phyloP scores from a whole-genome alignment of 35 echinoderm and acorn worm genomes.

The Eucidaris tribuloides region DNA sequence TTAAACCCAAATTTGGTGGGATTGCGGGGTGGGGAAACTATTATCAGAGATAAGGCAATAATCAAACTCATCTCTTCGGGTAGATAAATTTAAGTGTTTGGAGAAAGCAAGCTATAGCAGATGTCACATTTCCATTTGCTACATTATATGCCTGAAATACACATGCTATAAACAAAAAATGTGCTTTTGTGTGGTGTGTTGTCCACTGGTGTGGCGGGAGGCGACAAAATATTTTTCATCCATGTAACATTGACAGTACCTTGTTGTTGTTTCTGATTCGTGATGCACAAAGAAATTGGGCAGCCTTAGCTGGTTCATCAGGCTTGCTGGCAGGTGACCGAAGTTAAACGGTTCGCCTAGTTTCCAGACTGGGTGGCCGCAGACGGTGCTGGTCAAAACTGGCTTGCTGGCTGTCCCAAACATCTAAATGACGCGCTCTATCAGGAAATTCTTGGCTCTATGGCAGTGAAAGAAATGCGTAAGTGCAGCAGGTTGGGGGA shows the following conservation, averaged over 20 bases:
- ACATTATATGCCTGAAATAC: neutral
- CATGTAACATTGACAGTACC: neutral
- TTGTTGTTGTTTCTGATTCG: neutral
- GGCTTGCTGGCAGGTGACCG: neutral
- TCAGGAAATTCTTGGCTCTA: neutral
- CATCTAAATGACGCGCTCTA: neutral
- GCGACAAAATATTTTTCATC: neutral
- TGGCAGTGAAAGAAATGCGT: slow-evolving; percentile 24
- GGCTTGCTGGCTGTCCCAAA: slow-evolving; percentile 8
- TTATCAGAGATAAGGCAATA: neutral
- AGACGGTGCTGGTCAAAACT: neutral
- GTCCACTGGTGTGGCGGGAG: no score
- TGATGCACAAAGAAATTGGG: neutral
- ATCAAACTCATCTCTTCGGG: neutral
- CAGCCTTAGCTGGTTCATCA: neutral
- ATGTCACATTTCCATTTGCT: neutral
- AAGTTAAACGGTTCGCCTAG: slow-evolving; percentile 23
- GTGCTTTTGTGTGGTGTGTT: no score
- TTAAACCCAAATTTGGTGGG: no score
- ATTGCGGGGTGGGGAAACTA: no score
- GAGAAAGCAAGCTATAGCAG: neutral
- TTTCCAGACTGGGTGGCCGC: neutral
- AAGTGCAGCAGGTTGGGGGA: neutral
- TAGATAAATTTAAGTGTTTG: neutral
- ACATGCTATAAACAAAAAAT: neutral